Percentiles rank a stretch among this genome's conserved stretches.
Conservation (phyloP, 2,113 vertebrate genomes). For the Rhinoptilus africanus region DNA sequence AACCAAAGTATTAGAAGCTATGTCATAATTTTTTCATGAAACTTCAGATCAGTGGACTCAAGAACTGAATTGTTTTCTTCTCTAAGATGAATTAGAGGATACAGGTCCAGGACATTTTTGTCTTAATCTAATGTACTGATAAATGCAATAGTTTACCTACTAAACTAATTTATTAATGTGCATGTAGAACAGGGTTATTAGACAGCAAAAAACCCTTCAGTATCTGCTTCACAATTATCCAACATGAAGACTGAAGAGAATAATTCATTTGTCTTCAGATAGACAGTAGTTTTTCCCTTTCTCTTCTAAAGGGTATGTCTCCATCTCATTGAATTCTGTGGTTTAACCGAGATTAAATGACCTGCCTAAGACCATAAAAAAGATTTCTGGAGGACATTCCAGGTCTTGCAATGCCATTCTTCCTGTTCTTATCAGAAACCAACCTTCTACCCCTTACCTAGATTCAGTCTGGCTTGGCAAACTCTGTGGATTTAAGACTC, state of each 20-base stretch:
- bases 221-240: constrained; percentile 14
- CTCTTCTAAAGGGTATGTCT: not conserved
- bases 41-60: not conserved
- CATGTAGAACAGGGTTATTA: not conserved
- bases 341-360: constrained; percentile 26
- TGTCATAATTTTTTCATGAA: not conserved
- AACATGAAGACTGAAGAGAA: not conserved
- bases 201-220: not conserved
- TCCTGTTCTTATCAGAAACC: not conserved
- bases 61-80: not conserved
- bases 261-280: not conserved
- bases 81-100: not conserved
- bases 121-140: constrained; percentile 44
- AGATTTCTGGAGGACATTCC: not conserved
- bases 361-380: not conserved
- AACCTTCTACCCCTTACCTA: not conserved
- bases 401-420: not conserved
- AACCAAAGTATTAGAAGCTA: not conserved
- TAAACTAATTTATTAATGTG: constrained; percentile 15
- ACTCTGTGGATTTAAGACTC: not conserved
- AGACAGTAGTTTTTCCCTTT: not conserved
- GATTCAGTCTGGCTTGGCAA: not conserved
- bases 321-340: not conserved
- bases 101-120: not conserved
- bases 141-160: not conserved